A percentile compares a stretch with the other conserved stretches of the same genome.
phyloP scores from a whole-genome alignment of 2,797 vertebrate genomes.

The Mus minutoides region DNA sequence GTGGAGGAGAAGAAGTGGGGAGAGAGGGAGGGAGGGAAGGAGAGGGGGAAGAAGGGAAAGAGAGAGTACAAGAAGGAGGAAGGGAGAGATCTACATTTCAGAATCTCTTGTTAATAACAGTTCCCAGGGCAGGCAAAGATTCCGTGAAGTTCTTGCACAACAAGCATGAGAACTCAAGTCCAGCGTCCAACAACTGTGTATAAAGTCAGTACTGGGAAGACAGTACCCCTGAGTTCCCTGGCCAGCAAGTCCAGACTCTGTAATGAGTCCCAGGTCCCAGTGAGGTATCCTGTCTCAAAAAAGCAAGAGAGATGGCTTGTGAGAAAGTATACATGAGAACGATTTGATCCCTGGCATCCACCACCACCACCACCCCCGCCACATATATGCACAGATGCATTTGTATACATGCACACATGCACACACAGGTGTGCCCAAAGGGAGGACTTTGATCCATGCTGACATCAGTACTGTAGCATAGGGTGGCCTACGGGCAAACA shows the following conservation, averaged over 20 bases:
- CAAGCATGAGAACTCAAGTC: too few species aligned
- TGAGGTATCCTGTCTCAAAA: background rate
- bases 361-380: too few species aligned
- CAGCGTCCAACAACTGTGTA: background rate
- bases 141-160: background rate
- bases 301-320: background rate
- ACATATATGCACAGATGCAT: too few species aligned
- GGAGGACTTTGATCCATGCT: background rate
- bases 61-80: background rate
- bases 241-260: background rate
- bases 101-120: background rate
- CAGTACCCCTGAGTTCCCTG: background rate
- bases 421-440: background rate
- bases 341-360: background rate
- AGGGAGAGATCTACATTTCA: background rate
- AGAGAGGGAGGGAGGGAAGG: too few species aligned
- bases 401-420: background rate
- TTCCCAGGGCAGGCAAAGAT: background rate
- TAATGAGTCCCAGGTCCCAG: background rate
- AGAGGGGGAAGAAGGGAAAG: background rate
- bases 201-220: background rate
- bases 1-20: background rate
- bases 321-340: background rate
- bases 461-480: too few species aligned
- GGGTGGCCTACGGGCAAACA: rapidly evolving